Conservation (phyloP, 2,888 invertebrate species). For the Cheilosia urbana region DNA sequence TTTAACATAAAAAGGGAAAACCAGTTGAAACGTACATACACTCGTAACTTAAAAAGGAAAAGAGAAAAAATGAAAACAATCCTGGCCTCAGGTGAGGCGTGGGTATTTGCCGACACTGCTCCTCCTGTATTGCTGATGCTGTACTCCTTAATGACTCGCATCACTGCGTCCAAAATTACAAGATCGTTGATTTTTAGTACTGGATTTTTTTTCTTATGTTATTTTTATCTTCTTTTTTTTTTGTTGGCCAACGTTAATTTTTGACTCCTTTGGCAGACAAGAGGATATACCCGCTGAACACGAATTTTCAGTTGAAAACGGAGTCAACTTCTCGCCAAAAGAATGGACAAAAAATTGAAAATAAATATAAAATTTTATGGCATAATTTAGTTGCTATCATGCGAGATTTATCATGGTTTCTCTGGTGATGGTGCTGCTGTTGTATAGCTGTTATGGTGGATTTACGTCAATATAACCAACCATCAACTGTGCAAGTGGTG, state of each 20-base stretch:
- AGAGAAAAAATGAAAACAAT: slow-evolving; percentile 14
- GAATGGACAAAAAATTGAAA: slow-evolving; percentile 66
- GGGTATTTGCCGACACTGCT: slow-evolving; percentile 63
- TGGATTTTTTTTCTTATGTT: slow-evolving; percentile 19
- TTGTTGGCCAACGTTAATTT: slow-evolving; percentile 13
- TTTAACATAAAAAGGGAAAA: slow-evolving; percentile 51
- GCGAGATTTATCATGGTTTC: slow-evolving; percentile 66
- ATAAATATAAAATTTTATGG: slow-evolving; percentile 76
- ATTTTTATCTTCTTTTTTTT: background rate
- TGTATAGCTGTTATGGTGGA: background rate
- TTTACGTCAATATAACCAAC: slow-evolving; percentile 12
- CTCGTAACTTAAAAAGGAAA: slow-evolving; percentile 11
- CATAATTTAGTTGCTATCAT: slow-evolving; percentile 72
- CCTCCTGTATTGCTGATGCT: slow-evolving; percentile 30
- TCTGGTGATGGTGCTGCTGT: slow-evolving; percentile 41
- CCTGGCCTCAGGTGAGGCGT: slow-evolving; percentile 66
- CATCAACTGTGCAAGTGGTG: slow-evolving; percentile 52
- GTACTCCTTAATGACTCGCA: slow-evolving; percentile 70
- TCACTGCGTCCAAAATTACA: slow-evolving; percentile 72
- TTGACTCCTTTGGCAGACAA: slow-evolving; percentile 48
- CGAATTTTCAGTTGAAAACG: slow-evolving; percentile 39
- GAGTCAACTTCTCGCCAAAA: slow-evolving; percentile 34
- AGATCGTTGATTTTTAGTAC: slow-evolving; percentile 72
- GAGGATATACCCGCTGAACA: slow-evolving; percentile 44
- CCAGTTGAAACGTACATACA: slow-evolving; percentile 49